Percentiles rank a stretch among this genome's conserved stretches.
phyloP scores from a whole-genome alignment of 2,888 invertebrate genomes.

The Euclidia mi region DNA sequence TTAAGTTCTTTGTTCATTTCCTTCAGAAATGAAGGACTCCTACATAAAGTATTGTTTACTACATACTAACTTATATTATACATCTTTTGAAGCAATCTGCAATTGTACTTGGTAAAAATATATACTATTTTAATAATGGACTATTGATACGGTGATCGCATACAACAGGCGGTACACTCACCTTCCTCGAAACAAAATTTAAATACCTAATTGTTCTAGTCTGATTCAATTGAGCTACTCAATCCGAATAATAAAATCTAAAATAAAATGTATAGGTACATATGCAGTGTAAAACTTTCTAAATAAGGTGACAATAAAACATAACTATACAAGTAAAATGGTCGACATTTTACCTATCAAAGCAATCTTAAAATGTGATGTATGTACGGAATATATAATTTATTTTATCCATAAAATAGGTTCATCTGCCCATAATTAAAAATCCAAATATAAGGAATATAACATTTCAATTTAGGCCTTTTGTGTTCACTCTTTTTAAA shows the following conservation, averaged over 20 bases:
- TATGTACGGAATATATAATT: slow-evolving; percentile 41
- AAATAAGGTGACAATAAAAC: slow-evolving; percentile 60
- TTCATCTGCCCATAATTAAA: slow-evolving; percentile 25
- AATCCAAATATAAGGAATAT: slow-evolving; percentile 17
- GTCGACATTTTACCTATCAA: slow-evolving; percentile 63
- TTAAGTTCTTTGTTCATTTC: slow-evolving; percentile 72
- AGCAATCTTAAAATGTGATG: slow-evolving; percentile 58
- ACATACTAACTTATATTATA: slow-evolving; percentile 77
- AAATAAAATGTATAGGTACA: slow-evolving; percentile 57
- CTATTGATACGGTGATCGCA: slow-evolving; percentile 59
- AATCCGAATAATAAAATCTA: slow-evolving; percentile 55
- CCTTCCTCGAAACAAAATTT: slow-evolving; percentile 49
- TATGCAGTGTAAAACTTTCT: slow-evolving; percentile 58
- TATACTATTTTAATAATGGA: slow-evolving; percentile 56
- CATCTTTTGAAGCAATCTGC: slow-evolving; percentile 77
- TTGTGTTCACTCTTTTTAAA: slow-evolving; percentile 27
- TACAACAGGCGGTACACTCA: slow-evolving; percentile 59
- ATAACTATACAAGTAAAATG: slow-evolving; percentile 63
- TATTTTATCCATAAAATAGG: slow-evolving; percentile 38
- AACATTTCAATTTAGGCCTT: slow-evolving; percentile 31
- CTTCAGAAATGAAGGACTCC: slow-evolving; percentile 60
- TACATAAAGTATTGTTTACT: slow-evolving; percentile 67
- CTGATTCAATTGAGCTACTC: slow-evolving; percentile 57
- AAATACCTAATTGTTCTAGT: slow-evolving; percentile 65
- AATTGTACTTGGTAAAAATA: slow-evolving; percentile 83